Evolutionary conservation across 2,113 vertebrate genomes (phyloP), one percentile per base, ranked within the genome.

Genomic region (Theropithecus gelada): DNA sequence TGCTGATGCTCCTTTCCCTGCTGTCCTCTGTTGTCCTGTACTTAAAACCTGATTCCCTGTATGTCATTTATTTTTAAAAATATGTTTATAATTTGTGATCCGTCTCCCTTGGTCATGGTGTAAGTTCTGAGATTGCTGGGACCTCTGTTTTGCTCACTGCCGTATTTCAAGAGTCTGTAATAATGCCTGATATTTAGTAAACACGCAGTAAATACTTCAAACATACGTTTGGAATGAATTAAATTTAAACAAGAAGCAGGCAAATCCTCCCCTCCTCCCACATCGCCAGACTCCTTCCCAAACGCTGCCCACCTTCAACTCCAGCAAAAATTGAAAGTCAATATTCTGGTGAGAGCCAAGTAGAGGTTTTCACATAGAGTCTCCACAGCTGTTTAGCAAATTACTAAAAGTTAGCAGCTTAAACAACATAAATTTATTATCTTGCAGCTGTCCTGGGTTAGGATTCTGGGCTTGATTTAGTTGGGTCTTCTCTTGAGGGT

Each of bases 401-500:
- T 16, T 22, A 52, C 14, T 6, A 79, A 50, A 70, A 9, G 5
- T 8, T 30, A 64, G 70, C 32, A 52, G 70, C 91, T 23, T 30
- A 1, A 1, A 64, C 38, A 45, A 17, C 50, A 45, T 20, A 4
- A 2, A 5, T 35, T 0, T 38, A 9, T 20, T 8, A 27, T 12
- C 59, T n/a, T 8, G 35, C 20, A 1, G 1, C 18, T 22, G 8
- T 8, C 20, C 2, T 35, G 27, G 27, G 18, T 40, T n/a, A n/a
- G 27, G 12, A 73, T 50, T 8, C 64, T 22, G 40, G 32, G 40
- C 5, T 59, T 22, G 3, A 8, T 4, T 68, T 6, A n/a, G 27
- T 13, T n/a, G 5, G 10, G 38, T 25, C n/a, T 55, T 48, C 30
- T 25, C 61, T n/a, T 43, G 14, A 72, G 18, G 2, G 2, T 55